Evolutionary conservation across 2,888 invertebrate genomes (phyloP), one percentile per base, ranked within the genome.

Genomic region (Callosobruchus maculatus): DNA sequence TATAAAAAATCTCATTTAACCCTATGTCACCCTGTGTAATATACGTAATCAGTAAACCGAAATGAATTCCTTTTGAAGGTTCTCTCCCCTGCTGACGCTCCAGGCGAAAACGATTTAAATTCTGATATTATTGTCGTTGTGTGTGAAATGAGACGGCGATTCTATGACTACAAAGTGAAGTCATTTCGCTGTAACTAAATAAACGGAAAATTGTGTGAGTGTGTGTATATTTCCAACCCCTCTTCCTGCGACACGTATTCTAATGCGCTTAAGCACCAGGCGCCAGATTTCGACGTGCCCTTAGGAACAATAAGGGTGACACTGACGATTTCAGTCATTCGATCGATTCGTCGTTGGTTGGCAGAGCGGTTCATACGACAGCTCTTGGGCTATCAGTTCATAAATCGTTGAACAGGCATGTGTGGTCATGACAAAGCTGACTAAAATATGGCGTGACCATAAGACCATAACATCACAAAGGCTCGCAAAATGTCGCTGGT

Each of bases 121-220:
- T 85, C 83, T 84, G 83, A 85, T 85, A 84, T 85, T 84, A 86
- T 86, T 86, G 86, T 85, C 84, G 82, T 82, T 82, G 84, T 80
- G 82, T 84, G 84, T 84, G 84, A 84, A 85, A 85, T 49, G 49
- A 26, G 26, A 49, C 49, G 7, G 49, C 49, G 49, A 18, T 84
- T 83, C 83, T 83, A 82, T 83, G 83, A 83, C 83, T 83, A 84
- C 84, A 84, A 84, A 83, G 85, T 81, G 82, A 82, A 83, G 80
- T 83, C 83, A 81, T 83, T 83, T 82, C 79, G 79, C 80, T 80
- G 82, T 83, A 83, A 84, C 84, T 83, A 84, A 85, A 84, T 84
- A 83, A 84, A 84, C 81, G 84, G 82, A 82, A 83, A 83, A 82
- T 81, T 80, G 78, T 80, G 75, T 75, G 73, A 76, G 70, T 73